Conservation (phyloP, 2,888 invertebrate genomes). For the Arrhopalites spinosus region DNA sequence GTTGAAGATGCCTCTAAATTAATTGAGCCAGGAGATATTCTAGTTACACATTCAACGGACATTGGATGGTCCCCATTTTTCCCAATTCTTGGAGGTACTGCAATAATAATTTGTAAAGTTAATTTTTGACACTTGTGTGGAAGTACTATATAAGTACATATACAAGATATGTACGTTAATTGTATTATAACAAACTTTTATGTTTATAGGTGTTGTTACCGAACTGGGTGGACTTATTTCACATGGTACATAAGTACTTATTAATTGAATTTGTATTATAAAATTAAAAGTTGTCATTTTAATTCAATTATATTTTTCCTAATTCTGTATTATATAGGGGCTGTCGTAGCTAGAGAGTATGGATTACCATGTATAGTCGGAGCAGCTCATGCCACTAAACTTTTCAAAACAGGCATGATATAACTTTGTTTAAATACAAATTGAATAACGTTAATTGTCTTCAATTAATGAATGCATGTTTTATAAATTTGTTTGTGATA, state of each 20-base stretch:
- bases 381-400: conserved; percentile 69
- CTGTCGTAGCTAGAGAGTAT: conserved; percentile 82
- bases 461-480: neutral
- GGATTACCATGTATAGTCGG: conserved; percentile 83
- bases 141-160: too few relatives aligned
- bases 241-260: conserved; percentile 68
- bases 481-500: neutral
- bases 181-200: too few relatives aligned
- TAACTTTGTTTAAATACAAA: conserved; percentile 28
- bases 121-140: too few relatives aligned
- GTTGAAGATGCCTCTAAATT: conserved; percentile 47
- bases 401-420: conserved; percentile 69
- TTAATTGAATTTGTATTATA: too few relatives aligned
- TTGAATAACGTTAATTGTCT: conserved; percentile 8
- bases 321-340: conserved; percentile 63
- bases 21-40: conserved; percentile 64
- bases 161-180: too few relatives aligned
- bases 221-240: conserved; percentile 83
- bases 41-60: conserved; percentile 78
- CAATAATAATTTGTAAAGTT: too few relatives aligned
- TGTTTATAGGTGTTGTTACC: conserved; percentile 79
- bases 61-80: conserved; percentile 87
- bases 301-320: neutral
- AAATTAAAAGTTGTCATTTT: too few relatives aligned
- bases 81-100: conserved; percentile 74